Evolutionary conservation across 2,113 vertebrate species (phyloP).

Genomic region (Theristicus caerulescens): DNA sequence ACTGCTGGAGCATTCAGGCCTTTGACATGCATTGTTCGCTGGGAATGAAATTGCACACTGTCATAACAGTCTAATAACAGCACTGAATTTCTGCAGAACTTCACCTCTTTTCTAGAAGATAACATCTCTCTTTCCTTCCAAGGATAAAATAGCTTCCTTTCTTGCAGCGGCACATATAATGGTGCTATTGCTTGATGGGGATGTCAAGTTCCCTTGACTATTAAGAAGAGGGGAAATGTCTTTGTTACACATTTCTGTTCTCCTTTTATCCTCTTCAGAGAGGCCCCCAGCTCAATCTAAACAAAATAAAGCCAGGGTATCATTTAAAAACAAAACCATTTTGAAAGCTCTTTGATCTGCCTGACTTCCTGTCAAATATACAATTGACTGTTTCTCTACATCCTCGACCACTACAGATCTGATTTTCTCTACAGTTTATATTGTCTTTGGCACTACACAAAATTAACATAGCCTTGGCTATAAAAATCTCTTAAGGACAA

Average conservation of each 20-base stretch:
- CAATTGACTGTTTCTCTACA: constrained; percentile 6
- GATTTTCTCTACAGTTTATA: constrained; percentile 19
- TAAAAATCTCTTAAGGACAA: constrained; percentile 5
- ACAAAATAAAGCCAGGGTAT: constrained; percentile 61
- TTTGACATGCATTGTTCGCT: neutral
- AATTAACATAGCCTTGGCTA: neutral
- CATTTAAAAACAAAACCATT: constrained; percentile 59
- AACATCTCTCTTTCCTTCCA: constrained; percentile 61
- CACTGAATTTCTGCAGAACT: constrained; percentile 42
- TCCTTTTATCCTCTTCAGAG: constrained; percentile 57
- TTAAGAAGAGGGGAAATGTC: constrained; percentile 68
- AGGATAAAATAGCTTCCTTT: constrained; percentile 64
- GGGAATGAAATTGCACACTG: constrained; percentile 22
- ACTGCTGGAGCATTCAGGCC: neutral
- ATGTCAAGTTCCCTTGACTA: constrained; percentile 64
- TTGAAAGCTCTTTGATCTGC: constrained; percentile 54
- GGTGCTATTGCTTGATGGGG: constrained; percentile 50
- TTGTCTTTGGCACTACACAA: constrained; percentile 22
- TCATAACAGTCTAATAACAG: constrained; percentile 53
- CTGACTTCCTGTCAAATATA: constrained; percentile 58
- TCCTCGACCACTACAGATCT: neutral
- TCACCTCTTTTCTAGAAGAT: constrained; percentile 34
- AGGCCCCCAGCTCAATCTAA: constrained; percentile 54
- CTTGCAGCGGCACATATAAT: constrained; percentile 9
- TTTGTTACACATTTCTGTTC: constrained; percentile 56